A percentile compares a stretch with the other conserved stretches of the same genome.
phyloP scores from a whole-genome alignment of 2,797 vertebrate species.

The Neosilurus mollespiculum region DNA sequence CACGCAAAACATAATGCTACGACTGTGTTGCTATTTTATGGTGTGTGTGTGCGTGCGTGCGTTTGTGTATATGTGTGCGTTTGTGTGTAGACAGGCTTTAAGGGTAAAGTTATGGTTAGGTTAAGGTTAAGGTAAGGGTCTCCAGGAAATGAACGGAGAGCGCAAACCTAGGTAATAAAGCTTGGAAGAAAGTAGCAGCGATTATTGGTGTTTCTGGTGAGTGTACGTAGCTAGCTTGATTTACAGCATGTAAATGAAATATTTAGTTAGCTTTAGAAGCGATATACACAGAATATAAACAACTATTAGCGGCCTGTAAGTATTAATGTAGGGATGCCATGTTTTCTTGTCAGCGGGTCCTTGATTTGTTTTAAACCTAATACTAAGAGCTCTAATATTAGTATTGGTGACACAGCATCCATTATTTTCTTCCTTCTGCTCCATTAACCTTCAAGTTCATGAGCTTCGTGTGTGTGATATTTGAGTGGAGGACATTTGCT shows the following conservation, averaged over 20 bases:
- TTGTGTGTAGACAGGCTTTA: too few species aligned
- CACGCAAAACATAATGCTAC: not conserved
- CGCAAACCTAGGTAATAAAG: not conserved
- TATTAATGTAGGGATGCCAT: not conserved
- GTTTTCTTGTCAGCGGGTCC: not conserved
- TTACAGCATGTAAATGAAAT: not conserved
- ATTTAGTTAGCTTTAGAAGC: not conserved
- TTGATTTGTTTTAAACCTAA: too few species aligned
- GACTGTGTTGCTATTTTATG: not conserved
- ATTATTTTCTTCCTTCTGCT: too few species aligned
- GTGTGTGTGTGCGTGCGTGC: not conserved
- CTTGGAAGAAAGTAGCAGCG: not conserved
- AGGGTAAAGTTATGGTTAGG: too few species aligned
- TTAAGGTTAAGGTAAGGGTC: too few species aligned
- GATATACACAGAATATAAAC: not conserved
- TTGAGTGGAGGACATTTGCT: not conserved
- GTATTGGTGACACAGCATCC: not conserved
- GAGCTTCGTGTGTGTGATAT: conserved; percentile 5
- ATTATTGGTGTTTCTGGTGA: not conserved
- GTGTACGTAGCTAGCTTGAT: not conserved
- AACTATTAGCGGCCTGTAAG: not conserved
- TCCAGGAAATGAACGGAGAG: too few species aligned
- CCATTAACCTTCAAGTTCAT: not conserved
- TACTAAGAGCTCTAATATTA: too few species aligned
- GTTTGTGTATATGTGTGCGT: not conserved